Evolutionary conservation across 2,888 invertebrate species (phyloP).

Genomic region (Amiota mariae): DNA sequence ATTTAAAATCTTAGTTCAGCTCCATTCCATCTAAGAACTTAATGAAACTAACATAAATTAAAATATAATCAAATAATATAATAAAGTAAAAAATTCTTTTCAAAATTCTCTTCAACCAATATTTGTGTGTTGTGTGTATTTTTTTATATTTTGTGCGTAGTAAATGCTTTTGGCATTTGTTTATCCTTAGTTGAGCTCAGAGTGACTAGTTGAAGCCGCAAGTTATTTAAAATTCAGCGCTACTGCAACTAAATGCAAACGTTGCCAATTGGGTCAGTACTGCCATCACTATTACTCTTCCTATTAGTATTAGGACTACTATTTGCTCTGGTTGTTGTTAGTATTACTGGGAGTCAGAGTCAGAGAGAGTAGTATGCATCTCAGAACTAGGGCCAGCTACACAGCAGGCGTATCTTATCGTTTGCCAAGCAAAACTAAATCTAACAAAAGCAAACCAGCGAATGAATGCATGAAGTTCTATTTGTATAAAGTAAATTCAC

Average conservation of each 20-base stretch:
- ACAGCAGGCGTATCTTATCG: conserved; percentile 36
- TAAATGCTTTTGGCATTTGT: background rate
- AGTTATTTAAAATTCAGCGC: conserved; percentile 46
- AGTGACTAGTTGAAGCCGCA: conserved; percentile 5
- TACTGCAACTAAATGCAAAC: conserved; percentile 51
- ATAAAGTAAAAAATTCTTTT: no score
- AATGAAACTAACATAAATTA: no score
- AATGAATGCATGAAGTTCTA: background rate
- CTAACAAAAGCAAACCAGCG: background rate
- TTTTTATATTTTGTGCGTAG: background rate
- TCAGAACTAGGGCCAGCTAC: conserved; percentile 25
- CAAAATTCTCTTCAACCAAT: no score
- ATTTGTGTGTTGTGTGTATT: no score
- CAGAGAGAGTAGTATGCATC: no score
- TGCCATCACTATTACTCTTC: background rate
- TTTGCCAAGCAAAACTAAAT: conserved; percentile 53
- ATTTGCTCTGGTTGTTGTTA: no score
- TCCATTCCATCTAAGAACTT: no score
- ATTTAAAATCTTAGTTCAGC: no score
- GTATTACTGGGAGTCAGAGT: no score
- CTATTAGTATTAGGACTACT: no score
- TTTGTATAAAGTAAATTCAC: conserved; percentile 23
- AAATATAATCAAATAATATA: no score
- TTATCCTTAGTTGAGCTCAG: background rate
- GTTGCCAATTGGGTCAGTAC: conserved; percentile 62